phyloP scores from a whole-genome alignment of 2,113 vertebrate genomes.

The Argyrosomus japonicus region DNA sequence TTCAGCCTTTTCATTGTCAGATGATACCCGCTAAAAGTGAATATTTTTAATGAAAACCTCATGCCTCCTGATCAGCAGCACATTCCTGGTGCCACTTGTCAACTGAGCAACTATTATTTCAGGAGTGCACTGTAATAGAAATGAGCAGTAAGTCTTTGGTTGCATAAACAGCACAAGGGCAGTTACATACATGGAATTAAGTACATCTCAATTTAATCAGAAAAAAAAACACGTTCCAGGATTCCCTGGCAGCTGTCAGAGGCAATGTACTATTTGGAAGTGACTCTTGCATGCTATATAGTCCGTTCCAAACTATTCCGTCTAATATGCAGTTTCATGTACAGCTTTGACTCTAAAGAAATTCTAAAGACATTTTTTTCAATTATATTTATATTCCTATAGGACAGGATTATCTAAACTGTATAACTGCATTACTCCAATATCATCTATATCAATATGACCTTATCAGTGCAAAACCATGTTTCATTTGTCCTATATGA shows the following conservation, averaged over 20 bases:
- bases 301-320: not conserved
- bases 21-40: not conserved
- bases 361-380: not conserved
- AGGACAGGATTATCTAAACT: not conserved
- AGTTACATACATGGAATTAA: not conserved
- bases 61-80: slow-evolving; percentile 2
- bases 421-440: too few species aligned
- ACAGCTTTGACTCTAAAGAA: not conserved
- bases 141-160: not conserved
- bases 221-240: not conserved
- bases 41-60: not conserved
- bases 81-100: not conserved
- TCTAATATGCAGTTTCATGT: not conserved
- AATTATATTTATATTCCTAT: not conserved
- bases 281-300: not conserved
- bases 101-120: not conserved
- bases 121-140: not conserved
- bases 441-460: too few species aligned
- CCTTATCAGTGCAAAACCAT: not conserved
- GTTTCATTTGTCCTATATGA: not conserved
- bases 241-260: not conserved
- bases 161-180: not conserved
- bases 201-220: not conserved
- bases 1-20: not conserved
- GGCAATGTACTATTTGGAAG: not conserved